phyloP scores from a whole-genome alignment of 2,888 invertebrate species.

The Melinopterus prodromus region DNA sequence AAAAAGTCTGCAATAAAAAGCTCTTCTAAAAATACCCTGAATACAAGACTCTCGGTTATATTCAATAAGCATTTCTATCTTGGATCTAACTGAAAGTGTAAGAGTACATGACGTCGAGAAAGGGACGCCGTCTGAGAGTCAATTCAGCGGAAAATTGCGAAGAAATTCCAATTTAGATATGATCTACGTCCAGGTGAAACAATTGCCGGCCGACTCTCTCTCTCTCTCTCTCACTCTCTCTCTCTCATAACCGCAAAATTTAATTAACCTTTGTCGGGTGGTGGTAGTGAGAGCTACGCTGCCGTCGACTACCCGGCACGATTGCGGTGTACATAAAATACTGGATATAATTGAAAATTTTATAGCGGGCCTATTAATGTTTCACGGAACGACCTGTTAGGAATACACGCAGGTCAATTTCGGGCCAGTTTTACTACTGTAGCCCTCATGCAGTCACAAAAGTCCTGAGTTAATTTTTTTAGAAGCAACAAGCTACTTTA shows the following conservation, averaged over 20 bases:
- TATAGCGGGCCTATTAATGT: constrained; percentile 21
- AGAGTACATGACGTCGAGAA: neutral
- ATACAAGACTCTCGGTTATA: too few relatives aligned
- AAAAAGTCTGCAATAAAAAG: too few relatives aligned
- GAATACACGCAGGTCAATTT: neutral
- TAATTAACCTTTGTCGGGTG: constrained; percentile 41
- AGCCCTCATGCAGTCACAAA: too few relatives aligned
- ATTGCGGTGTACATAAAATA: constrained; percentile 22
- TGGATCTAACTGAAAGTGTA: too few relatives aligned
- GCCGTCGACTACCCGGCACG: constrained; percentile 20
- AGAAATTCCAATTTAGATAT: constrained; percentile 45
- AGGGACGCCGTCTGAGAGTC: constrained; percentile 33
- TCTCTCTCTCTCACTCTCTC: constrained; percentile 38
- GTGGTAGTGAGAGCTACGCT: constrained; percentile 30
- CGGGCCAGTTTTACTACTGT: neutral
- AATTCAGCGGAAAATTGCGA: constrained; percentile 46
- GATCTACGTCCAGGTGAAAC: constrained; percentile 36
- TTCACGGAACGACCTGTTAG: constrained; percentile 23
- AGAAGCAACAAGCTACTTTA: too few relatives aligned
- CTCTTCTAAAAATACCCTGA: too few relatives aligned
- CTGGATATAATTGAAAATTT: constrained; percentile 36
- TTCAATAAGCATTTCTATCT: too few relatives aligned
- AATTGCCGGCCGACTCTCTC: constrained; percentile 31
- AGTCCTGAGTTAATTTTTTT: too few relatives aligned
- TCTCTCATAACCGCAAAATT: constrained; percentile 41